Conservation (phyloP, 2,888 invertebrate genomes). For the Phoenoteleia sp. region DNA sequence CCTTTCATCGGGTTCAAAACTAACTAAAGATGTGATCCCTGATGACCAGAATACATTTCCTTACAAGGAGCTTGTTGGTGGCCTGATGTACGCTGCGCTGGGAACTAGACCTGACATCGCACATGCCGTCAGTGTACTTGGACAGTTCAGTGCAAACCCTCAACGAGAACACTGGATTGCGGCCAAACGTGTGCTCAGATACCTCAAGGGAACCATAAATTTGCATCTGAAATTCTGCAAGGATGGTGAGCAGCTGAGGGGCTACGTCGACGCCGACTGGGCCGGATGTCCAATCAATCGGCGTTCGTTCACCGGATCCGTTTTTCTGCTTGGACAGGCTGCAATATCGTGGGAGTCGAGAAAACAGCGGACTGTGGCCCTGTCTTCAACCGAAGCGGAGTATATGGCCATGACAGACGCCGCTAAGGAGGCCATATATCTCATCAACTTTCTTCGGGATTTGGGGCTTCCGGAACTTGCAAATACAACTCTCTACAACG, state of each 20-base stretch:
- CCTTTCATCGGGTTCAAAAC: constrained; percentile 40
- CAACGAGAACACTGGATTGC: constrained; percentile 49
- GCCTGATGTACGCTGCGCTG: constrained; percentile 64
- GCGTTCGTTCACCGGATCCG: constrained; percentile 8
- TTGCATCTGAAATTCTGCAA: not conserved
- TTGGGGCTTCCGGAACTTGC: too few species aligned
- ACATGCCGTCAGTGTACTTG: constrained; percentile 62
- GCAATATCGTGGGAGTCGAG: constrained; percentile 7
- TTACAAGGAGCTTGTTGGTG: constrained; percentile 51
- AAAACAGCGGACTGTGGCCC: too few species aligned
- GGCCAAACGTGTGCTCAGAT: constrained; percentile 51
- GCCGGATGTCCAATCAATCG: not conserved
- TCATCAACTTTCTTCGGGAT: too few species aligned
- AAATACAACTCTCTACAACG: too few species aligned
- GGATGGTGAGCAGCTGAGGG: not conserved
- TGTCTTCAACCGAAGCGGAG: too few species aligned
- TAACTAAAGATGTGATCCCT: not conserved
- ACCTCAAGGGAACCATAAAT: constrained; percentile 25
- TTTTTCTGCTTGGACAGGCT: not conserved
- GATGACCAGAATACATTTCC: not conserved
- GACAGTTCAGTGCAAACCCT: constrained; percentile 57
- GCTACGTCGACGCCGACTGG: constrained; percentile 33
- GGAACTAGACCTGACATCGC: too few species aligned
- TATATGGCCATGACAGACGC: too few species aligned
- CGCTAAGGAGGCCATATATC: too few species aligned